Percentiles rank a stretch among this genome's conserved stretches.
phyloP scores from a whole-genome alignment of 2,888 invertebrate species.

The Drosophila affinis region DNA sequence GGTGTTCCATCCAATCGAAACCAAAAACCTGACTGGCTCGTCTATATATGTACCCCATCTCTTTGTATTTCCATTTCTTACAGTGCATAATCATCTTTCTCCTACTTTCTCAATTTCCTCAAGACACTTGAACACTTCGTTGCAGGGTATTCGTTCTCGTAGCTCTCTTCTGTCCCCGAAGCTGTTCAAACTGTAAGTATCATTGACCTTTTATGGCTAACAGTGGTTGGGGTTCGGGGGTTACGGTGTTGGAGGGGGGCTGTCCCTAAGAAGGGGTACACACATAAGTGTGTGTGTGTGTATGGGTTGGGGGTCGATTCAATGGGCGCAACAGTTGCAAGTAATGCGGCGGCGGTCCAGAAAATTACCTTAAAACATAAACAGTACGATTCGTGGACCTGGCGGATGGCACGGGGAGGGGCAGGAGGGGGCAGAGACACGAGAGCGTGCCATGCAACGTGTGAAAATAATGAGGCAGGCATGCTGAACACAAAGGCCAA shows the following conservation, averaged over 20 bases:
- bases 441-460: slow-evolving; percentile 67
- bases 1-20: no score
- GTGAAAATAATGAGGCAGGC: slow-evolving; percentile 76
- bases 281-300: neutral
- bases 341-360: slow-evolving; percentile 65
- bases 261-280: neutral
- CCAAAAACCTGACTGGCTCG: no score
- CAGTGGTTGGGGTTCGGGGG: neutral
- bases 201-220: slow-evolving; percentile 67
- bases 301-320: slow-evolving; percentile 10
- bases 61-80: neutral
- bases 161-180: slow-evolving; percentile 4
- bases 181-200: slow-evolving; percentile 75
- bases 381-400: slow-evolving; percentile 40
- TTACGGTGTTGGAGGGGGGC: neutral
- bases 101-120: slow-evolving; percentile 59
- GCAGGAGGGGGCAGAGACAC: neutral
- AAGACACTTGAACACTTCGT: slow-evolving; percentile 69
- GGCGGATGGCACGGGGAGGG: neutral
- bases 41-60: no score
- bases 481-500: slow-evolving; percentile 65
- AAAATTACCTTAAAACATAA: slow-evolving; percentile 74
- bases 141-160: slow-evolving; percentile 4
- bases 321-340: slow-evolving; percentile 73
- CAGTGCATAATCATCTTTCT: slow-evolving; percentile 32